Conservation (phyloP, 2,113 vertebrate species). For the Bos indicus region DNA sequence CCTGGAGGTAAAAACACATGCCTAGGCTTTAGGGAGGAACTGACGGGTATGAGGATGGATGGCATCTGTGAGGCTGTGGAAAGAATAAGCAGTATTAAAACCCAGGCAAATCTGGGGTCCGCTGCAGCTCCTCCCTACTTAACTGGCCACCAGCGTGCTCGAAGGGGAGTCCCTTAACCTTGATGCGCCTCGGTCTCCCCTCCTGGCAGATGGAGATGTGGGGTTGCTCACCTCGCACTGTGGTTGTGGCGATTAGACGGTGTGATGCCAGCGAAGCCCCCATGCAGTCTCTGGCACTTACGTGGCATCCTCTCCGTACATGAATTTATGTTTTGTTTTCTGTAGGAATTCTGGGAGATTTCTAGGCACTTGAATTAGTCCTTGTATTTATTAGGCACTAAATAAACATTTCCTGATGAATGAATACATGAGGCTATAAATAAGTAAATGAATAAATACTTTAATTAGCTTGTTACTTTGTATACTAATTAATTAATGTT, state of each 20-base stretch:
- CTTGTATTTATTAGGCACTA: neutral
- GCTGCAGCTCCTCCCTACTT: rapidly evolving
- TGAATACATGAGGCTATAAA: neutral
- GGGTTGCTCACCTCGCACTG: rapidly evolving
- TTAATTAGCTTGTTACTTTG: neutral
- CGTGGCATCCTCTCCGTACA: neutral
- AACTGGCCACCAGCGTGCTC: neutral
- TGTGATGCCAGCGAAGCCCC: rapidly evolving
- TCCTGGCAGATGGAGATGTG: neutral
- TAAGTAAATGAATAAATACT: neutral
- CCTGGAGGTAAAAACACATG: neutral
- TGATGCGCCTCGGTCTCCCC: rapidly evolving
- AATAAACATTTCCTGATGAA: neutral
- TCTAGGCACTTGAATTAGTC: neutral
- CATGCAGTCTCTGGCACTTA: neutral
- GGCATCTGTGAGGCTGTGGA: rapidly evolving
- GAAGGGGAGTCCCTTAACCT: neutral
- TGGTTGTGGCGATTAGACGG: rapidly evolving
- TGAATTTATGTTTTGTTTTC: neutral
- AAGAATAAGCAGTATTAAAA: neutral
- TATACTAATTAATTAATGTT: neutral
- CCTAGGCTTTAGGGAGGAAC: neutral
- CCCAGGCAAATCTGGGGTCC: neutral
- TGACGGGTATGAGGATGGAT: too few species aligned
- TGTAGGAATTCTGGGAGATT: neutral